Conservation (phyloP, 2,113 vertebrate genomes). For the Canis aureus region DNA sequence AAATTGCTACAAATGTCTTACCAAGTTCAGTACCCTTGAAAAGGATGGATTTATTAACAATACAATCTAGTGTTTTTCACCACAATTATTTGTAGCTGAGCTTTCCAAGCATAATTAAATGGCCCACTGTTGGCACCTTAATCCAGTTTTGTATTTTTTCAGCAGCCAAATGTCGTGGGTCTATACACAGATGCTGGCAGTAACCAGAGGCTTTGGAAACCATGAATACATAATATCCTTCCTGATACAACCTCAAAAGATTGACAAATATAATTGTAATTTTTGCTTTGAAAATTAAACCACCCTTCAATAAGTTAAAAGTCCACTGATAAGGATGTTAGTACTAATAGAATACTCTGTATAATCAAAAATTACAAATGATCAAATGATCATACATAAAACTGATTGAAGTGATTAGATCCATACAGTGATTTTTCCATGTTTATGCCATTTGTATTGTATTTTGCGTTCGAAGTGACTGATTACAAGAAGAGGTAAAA, state of each 20-base stretch:
- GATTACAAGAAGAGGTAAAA: not conserved
- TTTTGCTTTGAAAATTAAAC: not conserved
- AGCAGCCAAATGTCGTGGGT: not conserved
- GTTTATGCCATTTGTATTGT: not conserved
- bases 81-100: not conserved
- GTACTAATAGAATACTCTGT: not conserved
- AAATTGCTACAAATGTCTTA: not conserved
- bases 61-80: not conserved
- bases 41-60: not conserved
- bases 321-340: not conserved
- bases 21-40: not conserved
- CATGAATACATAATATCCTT: not conserved
- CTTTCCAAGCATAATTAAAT: constrained; percentile 17
- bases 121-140: not conserved
- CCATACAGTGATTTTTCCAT: not conserved
- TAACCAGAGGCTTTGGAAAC: not conserved
- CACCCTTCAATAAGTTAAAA: not conserved
- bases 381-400: not conserved
- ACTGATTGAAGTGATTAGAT: not conserved
- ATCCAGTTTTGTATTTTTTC: not conserved
- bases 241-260: not conserved
- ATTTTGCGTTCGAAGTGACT: not conserved
- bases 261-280: not conserved
- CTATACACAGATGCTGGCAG: not conserved
- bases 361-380: constrained; percentile 2